These are phyloP conservation scores for Dermatemys mawii DNA, from an alignment of 2,113 vertebrate species.

Conservation along the genomic window DNA sequence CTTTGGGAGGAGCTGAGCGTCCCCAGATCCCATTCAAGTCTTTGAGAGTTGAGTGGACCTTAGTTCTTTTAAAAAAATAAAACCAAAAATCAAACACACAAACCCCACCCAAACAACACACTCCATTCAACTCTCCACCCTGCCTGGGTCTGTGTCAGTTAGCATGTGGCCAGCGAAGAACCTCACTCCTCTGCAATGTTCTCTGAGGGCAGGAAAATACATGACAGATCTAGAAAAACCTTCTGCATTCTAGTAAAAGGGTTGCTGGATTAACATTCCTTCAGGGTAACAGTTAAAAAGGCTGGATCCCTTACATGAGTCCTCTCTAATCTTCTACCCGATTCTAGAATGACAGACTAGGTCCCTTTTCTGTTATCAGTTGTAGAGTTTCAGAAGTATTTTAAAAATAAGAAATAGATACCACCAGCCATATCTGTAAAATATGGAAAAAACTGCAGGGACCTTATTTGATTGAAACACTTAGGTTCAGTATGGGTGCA, in stretches of 20 bases:
- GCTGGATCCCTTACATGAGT: neutral
- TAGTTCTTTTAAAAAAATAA: neutral
- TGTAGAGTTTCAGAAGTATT: neutral
- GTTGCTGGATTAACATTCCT: neutral
- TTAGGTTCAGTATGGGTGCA: accelerated
- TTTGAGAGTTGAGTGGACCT: neutral
- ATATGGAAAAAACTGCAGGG: neutral
- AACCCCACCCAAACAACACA: too few species aligned
- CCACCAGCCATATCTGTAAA: neutral
- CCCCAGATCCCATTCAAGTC: neutral
- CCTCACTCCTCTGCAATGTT: neutral
- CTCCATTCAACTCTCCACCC: neutral
- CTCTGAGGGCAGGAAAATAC: neutral
- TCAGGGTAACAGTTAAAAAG: neutral
- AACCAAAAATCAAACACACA: neutral
- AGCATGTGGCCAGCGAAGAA: neutral
- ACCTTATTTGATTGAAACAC: neutral
- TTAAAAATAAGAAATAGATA: neutral
- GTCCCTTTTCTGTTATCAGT: neutral
- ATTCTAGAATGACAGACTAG: neutral
- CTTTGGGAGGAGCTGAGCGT: accelerated
- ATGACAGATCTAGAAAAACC: neutral
- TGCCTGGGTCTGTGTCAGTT: neutral
- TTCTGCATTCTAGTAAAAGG: neutral
- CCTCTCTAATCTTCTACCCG: neutral